Percentiles rank a stretch among this genome's conserved stretches.
These are phyloP conservation scores for Eubasilissa splendida DNA, from an alignment of 2,888 invertebrate genomes.

Conservation along the genomic window DNA sequence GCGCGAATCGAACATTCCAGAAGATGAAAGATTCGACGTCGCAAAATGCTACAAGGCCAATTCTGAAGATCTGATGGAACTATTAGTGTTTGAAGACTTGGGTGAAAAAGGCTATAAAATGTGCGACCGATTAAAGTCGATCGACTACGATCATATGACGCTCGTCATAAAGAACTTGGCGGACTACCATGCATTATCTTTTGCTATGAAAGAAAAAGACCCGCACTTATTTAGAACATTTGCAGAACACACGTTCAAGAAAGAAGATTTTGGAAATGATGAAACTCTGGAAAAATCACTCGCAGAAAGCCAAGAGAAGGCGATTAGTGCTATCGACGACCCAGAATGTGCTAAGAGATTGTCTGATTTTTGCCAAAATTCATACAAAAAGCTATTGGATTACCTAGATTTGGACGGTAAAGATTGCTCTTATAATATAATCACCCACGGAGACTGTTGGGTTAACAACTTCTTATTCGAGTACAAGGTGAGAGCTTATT, in stretches of 20 bases:
- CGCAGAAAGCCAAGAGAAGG: neutral
- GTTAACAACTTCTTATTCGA: conserved; percentile 53
- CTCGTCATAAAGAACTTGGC: conserved; percentile 43
- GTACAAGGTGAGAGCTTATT: conserved; percentile 43
- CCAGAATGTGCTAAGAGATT: conserved; percentile 18
- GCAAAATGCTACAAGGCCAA: conserved; percentile 34
- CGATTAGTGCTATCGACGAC: conserved; percentile 32
- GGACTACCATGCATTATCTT: conserved; percentile 43
- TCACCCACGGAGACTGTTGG: conserved; percentile 56
- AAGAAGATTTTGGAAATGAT: too few species aligned
- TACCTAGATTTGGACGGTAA: neutral
- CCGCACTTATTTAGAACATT: neutral
- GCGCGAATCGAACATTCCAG: too few species aligned
- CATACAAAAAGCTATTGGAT: conserved; percentile 11
- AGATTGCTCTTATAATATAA: conserved; percentile 36
- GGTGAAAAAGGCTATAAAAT: conserved; percentile 40
- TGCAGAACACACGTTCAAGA: too few species aligned
- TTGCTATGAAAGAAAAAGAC: conserved; percentile 43
- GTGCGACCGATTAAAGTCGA: conserved; percentile 47
- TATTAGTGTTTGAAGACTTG: conserved; percentile 52
- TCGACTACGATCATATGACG: conserved; percentile 48
- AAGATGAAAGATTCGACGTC: neutral
- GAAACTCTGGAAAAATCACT: neutral
- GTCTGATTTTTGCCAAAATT: conserved; percentile 6
- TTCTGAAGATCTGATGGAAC: conserved; percentile 33